Percentiles rank a stretch among this genome's conserved stretches.
These are phyloP conservation scores for Noctua comes DNA, from an alignment of 2,888 invertebrate genomes.

Conservation along the genomic window DNA sequence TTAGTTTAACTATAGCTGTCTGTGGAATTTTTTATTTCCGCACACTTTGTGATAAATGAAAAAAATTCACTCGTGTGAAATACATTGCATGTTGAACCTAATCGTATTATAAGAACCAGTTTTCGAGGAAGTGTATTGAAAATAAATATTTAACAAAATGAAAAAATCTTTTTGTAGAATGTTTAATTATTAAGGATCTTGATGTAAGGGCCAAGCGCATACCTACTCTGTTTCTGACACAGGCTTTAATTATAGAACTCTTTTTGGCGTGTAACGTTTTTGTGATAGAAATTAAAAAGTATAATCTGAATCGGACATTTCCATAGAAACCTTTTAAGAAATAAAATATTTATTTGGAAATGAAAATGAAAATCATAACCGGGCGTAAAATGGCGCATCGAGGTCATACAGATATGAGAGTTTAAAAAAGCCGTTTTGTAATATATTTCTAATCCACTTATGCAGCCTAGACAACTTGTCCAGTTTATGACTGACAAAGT, in stretches of 20 bases:
- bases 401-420: neutral
- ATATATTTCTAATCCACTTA: neutral
- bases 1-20: no score
- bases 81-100: no score
- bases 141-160: slow-evolving; percentile 7
- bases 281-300: slow-evolving; percentile 37
- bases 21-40: no score
- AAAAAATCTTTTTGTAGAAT: slow-evolving; percentile 15
- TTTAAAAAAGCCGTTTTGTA: neutral
- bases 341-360: slow-evolving; percentile 14
- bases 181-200: slow-evolving; percentile 39
- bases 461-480: neutral
- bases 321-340: slow-evolving; percentile 19
- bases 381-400: neutral
- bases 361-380: neutral
- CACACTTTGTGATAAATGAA: no score
- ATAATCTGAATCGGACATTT: slow-evolving; percentile 25
- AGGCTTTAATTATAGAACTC: slow-evolving; percentile 45
- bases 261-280: slow-evolving; percentile 40
- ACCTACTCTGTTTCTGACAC: slow-evolving; percentile 44
- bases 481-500: neutral
- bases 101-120: no score
- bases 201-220: slow-evolving; percentile 17
- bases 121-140: no score
- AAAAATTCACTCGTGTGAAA: no score